phyloP scores from a whole-genome alignment of 2,888 invertebrate genomes.

The Heliconius charithonia region DNA sequence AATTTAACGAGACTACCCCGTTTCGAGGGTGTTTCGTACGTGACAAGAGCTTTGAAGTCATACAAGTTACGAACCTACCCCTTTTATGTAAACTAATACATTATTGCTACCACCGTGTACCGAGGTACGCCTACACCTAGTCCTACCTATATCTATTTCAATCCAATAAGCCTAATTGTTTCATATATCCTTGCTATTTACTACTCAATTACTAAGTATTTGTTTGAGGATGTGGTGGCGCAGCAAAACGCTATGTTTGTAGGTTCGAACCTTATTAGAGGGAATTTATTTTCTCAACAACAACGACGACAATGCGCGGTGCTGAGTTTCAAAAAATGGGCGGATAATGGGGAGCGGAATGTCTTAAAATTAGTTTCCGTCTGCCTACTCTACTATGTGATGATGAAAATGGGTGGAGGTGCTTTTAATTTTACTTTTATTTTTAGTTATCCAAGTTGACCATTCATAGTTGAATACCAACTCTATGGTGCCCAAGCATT shows the following conservation, averaged over 20 bases:
- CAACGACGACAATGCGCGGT: no score
- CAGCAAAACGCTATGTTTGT: background rate
- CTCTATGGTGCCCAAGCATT: no score
- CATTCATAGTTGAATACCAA: no score
- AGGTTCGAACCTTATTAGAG: background rate
- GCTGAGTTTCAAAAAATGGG: no score
- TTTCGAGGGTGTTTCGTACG: conserved; percentile 28
- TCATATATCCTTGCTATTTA: background rate
- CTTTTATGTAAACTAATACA: conserved; percentile 43
- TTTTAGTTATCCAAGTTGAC: no score
- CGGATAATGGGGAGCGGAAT: no score
- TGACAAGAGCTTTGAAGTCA: conserved; percentile 37
- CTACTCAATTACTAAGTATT: background rate
- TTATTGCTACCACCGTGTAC: conserved; percentile 14
- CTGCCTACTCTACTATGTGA: no score
- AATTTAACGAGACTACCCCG: conserved; percentile 32
- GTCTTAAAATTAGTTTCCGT: no score
- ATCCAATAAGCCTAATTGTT: conserved; percentile 35
- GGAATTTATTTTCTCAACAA: background rate
- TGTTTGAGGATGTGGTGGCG: background rate
- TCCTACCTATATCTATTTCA: conserved; percentile 3
- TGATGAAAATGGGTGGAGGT: no score
- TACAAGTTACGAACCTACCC: conserved; percentile 23
- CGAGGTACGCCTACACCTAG: conserved; percentile 19
- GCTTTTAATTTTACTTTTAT: no score